A percentile compares a stretch with the other conserved stretches of the same genome.
phyloP scores from a whole-genome alignment of 2,113 vertebrate species.

The Lampris megalopsis region DNA sequence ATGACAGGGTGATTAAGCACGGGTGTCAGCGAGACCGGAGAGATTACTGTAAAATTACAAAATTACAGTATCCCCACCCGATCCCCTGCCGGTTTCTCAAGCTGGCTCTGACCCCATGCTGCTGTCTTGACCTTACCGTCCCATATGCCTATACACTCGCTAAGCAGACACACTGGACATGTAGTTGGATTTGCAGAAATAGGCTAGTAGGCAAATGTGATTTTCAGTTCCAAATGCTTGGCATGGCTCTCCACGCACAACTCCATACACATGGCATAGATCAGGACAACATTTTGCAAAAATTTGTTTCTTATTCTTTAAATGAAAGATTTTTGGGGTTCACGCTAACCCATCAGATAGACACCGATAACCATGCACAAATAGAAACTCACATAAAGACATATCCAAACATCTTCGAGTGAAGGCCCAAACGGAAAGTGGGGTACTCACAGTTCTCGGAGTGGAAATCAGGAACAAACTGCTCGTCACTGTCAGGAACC shows the following conservation, averaged over 20 bases:
- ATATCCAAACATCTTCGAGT: background rate
- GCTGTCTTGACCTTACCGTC: slow-evolving; percentile 16
- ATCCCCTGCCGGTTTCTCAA: slow-evolving; percentile 61
- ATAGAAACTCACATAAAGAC: slow-evolving; percentile 1
- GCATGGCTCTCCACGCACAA: background rate
- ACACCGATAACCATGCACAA: background rate
- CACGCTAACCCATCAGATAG: too few species aligned
- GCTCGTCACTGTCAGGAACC: slow-evolving; percentile 98
- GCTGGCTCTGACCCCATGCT: slow-evolving; percentile 31
- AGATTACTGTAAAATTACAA: slow-evolving; percentile 65
- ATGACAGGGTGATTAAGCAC: slow-evolving; percentile 60
- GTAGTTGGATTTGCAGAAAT: background rate
- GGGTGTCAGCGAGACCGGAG: slow-evolving; percentile 49
- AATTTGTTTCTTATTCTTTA: background rate
- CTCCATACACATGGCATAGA: background rate
- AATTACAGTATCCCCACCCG: slow-evolving; percentile 46
- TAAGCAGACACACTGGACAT: background rate
- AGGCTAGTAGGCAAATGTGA: background rate
- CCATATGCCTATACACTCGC: slow-evolving; percentile 14
- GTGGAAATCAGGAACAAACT: slow-evolving; percentile 97
- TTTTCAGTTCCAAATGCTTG: background rate
- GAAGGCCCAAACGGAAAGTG: slow-evolving; percentile 16
- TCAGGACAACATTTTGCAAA: background rate
- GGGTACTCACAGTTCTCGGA: slow-evolving; percentile 95
- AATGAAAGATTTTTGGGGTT: too few species aligned